phyloP scores from a whole-genome alignment of 2,113 vertebrate genomes.

The Scophthalmus maximus region DNA sequence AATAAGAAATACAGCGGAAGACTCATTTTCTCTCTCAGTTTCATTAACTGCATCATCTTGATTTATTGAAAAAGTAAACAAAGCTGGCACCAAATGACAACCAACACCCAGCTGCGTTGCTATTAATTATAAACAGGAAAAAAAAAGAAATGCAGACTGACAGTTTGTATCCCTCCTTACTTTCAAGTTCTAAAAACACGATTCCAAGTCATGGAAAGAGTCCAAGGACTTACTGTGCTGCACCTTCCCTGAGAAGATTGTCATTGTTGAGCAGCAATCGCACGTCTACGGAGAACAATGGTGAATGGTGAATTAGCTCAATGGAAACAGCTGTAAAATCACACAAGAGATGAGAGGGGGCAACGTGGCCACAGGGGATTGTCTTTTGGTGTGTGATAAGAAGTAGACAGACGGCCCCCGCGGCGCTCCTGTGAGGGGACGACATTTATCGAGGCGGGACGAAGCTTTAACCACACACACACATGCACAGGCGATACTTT shows the following conservation, averaged over 20 bases:
- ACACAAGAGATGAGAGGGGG: slow-evolving; percentile 52
- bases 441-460: slow-evolving; percentile 38
- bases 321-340: slow-evolving; percentile 45
- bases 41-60: background rate
- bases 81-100: background rate
- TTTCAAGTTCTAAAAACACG: background rate
- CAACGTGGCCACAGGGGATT: slow-evolving; percentile 24
- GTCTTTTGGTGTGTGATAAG: slow-evolving; percentile 56
- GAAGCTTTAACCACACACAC: slow-evolving; percentile 32
- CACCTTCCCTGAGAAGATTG: slow-evolving; percentile 98
- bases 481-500: slow-evolving; percentile 17
- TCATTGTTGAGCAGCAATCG: slow-evolving; percentile 96
- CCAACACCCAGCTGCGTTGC: background rate
- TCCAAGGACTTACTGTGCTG: slow-evolving; percentile 89
- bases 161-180: background rate
- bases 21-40: no score
- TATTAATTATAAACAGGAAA: background rate
- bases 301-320: slow-evolving; percentile 57
- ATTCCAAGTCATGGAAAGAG: background rate
- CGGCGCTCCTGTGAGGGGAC: slow-evolving; percentile 43
- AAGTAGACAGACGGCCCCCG: slow-evolving; percentile 32
- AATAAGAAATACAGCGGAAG: background rate
- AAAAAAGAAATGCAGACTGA: no score
- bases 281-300: slow-evolving; percentile 85
- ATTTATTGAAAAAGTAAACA: background rate